Conservation (phyloP, 2,113 vertebrate species). For the Mormyrus iriodes region DNA sequence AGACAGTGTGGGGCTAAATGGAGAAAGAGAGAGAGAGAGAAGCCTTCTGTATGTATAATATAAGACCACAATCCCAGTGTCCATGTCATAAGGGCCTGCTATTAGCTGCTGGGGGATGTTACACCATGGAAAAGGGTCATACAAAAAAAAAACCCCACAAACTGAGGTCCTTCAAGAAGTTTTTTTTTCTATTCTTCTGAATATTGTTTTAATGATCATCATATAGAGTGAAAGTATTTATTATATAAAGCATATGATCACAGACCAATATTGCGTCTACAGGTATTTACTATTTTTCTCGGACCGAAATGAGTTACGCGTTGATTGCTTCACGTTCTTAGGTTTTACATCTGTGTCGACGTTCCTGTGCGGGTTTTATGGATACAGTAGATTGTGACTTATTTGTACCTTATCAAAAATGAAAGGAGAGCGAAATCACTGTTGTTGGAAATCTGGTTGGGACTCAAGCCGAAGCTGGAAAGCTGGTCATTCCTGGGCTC, state of each 20-base stretch:
- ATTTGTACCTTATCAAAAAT: neutral
- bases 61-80: neutral
- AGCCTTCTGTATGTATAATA: neutral
- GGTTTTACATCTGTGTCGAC: neutral
- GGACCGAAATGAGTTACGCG: neutral
- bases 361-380: neutral
- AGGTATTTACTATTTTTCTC: neutral
- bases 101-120: neutral
- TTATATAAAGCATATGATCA: conserved; percentile 15
- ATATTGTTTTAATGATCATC: conserved; percentile 6
- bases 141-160: neutral
- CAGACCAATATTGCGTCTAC: conserved; percentile 16
- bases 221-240: neutral
- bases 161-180: neutral
- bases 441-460: neutral
- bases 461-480: neutral
- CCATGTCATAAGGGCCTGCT: neutral
- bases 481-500: neutral
- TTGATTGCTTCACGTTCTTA: neutral
- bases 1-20: neutral
- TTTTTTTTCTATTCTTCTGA: neutral
- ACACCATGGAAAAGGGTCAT: neutral
- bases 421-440: neutral
- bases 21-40: neutral
- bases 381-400: neutral